Conservation (phyloP, 2,113 vertebrate species). For the Rostratula benghalensis region DNA sequence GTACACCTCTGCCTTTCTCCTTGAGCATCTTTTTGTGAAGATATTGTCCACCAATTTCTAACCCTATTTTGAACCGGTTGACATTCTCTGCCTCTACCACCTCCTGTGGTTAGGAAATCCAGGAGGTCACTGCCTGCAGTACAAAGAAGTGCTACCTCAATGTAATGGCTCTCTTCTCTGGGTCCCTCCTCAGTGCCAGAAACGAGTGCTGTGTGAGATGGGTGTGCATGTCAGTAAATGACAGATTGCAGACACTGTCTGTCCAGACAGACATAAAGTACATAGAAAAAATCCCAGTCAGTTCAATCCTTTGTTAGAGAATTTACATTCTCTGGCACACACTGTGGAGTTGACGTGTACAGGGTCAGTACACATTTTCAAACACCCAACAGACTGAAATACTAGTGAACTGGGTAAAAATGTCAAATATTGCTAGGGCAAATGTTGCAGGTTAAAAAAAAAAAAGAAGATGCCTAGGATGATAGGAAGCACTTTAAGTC, state of each 20-base stretch:
- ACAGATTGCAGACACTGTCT: background rate
- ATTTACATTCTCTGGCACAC: background rate
- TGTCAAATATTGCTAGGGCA: background rate
- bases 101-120: background rate
- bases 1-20: background rate
- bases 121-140: background rate
- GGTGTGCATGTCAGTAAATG: too few species aligned
- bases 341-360: background rate
- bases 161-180: background rate
- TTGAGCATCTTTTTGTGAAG: background rate
- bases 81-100: background rate
- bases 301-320: background rate
- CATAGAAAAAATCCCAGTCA: background rate
- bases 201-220: background rate
- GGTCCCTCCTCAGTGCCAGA: background rate
- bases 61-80: background rate
- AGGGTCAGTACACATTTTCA: background rate
- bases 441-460: background rate
- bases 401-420: background rate
- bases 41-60: background rate
- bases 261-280: background rate
- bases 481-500: background rate
- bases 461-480: background rate
- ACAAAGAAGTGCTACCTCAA: background rate
- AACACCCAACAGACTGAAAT: background rate